Evolutionary conservation across 2,113 vertebrate genomes (phyloP), one percentile per base, ranked within the genome.

Genomic region (Myotis davidii): DNA sequence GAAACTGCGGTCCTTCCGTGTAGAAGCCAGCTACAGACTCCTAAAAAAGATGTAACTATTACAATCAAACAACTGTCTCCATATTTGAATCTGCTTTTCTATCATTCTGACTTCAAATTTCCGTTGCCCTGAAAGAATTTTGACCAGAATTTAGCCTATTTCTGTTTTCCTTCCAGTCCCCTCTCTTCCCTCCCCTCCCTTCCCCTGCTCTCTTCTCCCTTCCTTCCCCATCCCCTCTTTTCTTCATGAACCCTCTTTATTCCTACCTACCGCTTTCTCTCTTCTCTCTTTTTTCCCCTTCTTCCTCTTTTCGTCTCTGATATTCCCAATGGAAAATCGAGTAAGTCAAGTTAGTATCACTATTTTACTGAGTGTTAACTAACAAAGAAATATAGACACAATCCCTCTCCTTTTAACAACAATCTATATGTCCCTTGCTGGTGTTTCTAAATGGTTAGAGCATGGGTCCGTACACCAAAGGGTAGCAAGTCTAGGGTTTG

Each of bases 121-220:
- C 81, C 25, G 2, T 52, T 34, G 9, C 2, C 13, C 20, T 90
- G 17, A 56, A 90, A 81, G 50, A 21, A 45, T 45, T 82, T 59
- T 54, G 6, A 27, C 50, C 9, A 27, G 21, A 81, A 70, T 2
- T 45, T 14, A 9, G 29, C 29, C 21, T 29, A 70, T 59, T 82
- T 90, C 29, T 81, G 11, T 70, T 56, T 48, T 4, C 39, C 39
- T 74, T 16, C 14, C 64, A 27, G 27, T 29, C 25, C 23, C 61
- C 27, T 17, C 3, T 14, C 6, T 1, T 20, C 29, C 23, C 12
- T 18, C 14, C 9, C 0, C 39, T n/a, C 23, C 3, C 20, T 11
- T 72, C 50, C 11, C 6, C 16, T 12, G 1, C 2, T 34, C 16
- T 39, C 5, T 23, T 9, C 14, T 17, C n/a, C 34, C 21, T 9